Percentiles rank a stretch among this genome's conserved stretches.
Conservation (phyloP, 2,113 vertebrate genomes). For the Boulengeromyrus knoepffleri region DNA sequence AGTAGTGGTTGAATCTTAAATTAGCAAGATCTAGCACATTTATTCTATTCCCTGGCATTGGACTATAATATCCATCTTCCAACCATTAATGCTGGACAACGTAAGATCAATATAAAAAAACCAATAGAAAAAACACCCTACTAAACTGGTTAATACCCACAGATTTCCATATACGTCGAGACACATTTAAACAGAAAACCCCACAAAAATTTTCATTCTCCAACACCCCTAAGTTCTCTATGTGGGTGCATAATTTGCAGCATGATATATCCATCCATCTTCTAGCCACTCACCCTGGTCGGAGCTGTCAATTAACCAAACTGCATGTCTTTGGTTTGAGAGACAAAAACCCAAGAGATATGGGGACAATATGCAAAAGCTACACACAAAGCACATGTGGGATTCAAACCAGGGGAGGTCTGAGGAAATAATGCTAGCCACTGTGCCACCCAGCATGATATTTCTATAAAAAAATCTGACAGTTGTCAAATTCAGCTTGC, state of each 20-base stretch:
- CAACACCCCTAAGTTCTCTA: neutral
- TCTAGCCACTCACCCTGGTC: neutral
- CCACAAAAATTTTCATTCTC: neutral
- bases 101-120: neutral
- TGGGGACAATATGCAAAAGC: neutral
- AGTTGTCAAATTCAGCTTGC: neutral
- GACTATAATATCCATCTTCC: neutral
- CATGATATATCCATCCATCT: neutral
- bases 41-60: neutral
- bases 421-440: neutral
- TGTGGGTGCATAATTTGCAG: neutral
- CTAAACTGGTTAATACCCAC: neutral
- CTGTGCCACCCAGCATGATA: neutral
- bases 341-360: neutral
- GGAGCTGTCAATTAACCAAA: neutral
- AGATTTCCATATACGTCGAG: neutral
- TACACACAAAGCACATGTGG: neutral
- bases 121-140: neutral
- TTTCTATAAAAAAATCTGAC: neutral
- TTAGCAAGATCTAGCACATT: neutral
- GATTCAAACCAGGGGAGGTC: neutral
- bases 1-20: neutral
- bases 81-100: neutral
- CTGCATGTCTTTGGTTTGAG: neutral
- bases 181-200: neutral